Conservation (phyloP, 1,140 invertebrate genomes). For the Caenorhabditis latens region DNA sequence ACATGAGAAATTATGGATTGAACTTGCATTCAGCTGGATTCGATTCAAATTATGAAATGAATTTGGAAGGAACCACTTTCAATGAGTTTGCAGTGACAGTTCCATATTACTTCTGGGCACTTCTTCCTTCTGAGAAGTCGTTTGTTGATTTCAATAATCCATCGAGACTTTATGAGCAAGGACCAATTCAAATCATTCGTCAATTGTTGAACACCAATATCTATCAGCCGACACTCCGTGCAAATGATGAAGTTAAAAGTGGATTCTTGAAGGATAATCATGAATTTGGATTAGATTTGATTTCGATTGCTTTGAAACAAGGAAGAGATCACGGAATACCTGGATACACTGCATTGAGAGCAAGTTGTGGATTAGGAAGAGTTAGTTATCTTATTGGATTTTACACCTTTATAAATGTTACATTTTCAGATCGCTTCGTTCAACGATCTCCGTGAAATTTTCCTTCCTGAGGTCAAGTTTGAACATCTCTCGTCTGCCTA, state of each 20-base stretch:
- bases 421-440: slow-evolving; percentile 65
- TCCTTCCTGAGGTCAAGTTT: slow-evolving; percentile 60
- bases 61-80: slow-evolving; percentile 65
- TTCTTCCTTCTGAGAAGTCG: slow-evolving; percentile 57
- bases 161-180: slow-evolving; percentile 60
- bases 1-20: slow-evolving; percentile 68
- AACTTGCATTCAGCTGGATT: slow-evolving; percentile 64
- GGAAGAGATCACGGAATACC: slow-evolving; percentile 90
- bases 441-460: slow-evolving; percentile 67
- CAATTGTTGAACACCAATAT: slow-evolving; percentile 62
- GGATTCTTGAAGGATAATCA: slow-evolving; percentile 64
- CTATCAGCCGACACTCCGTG: slow-evolving; percentile 61
- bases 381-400: slow-evolving; percentile 11
- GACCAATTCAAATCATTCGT: slow-evolving; percentile 61
- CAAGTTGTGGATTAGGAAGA: slow-evolving; percentile 81
- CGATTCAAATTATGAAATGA: slow-evolving; percentile 69
- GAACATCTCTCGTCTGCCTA: slow-evolving; percentile 60
- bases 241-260: slow-evolving; percentile 64
- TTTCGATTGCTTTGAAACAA: slow-evolving; percentile 82
- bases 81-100: slow-evolving; percentile 63
- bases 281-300: slow-evolving; percentile 80
- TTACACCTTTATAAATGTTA: background rate
- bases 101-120: slow-evolving; percentile 62
- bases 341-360: slow-evolving; percentile 85
- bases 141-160: slow-evolving; percentile 67